Evolutionary conservation across 2,888 invertebrate species (phyloP), one percentile per base, ranked within the genome.

Genomic region (Sphinx pinastri): DNA sequence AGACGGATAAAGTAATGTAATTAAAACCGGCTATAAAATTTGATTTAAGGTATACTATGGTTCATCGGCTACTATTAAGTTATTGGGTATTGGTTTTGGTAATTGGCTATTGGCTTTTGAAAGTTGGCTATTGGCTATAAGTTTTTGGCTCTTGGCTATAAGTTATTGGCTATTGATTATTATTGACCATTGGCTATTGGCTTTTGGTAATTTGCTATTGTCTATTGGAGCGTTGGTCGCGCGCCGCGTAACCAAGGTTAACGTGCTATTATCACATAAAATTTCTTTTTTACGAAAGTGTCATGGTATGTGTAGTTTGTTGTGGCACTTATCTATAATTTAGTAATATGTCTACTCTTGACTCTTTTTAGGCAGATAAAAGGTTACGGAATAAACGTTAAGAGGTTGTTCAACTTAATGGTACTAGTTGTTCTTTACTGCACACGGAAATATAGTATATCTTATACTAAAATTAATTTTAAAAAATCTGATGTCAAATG

Each of bases 251-350:
- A 74, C 79, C 76, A 82, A 81, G 82, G 82, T 80, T 77, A 74
- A 79, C 74, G 75, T 51, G 74, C 77, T 74, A 71, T 82, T 82
- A 82, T 82, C 82, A 78, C 72, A 72, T 74, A 73, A 72, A 76
- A 69, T 78, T 79, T 74, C 75, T 77, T 77, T 79, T 77, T 68
- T 71, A 76, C 71, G 75, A 76, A 80, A 77, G 81, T 76, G 71
- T 75, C 60, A 63, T 69, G 38, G 57, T 14, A 60, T 67, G 68
- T 38, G 66, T 68, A 31, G 58, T 59, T 60, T 60, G 60, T 60
- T 63, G 63, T 45, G 52, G 38, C 52, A 63, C 49, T 63, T 49
- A 63, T 63, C 49, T 19, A 13, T 13, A 63, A 47, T 63, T 58
- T 58, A 1, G 31, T 19, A 55, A 55, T 12, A 4, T 55, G 10